Evolutionary conservation across 2,888 invertebrate genomes (phyloP).

Genomic region (Drepanosiphum platanoidis): DNA sequence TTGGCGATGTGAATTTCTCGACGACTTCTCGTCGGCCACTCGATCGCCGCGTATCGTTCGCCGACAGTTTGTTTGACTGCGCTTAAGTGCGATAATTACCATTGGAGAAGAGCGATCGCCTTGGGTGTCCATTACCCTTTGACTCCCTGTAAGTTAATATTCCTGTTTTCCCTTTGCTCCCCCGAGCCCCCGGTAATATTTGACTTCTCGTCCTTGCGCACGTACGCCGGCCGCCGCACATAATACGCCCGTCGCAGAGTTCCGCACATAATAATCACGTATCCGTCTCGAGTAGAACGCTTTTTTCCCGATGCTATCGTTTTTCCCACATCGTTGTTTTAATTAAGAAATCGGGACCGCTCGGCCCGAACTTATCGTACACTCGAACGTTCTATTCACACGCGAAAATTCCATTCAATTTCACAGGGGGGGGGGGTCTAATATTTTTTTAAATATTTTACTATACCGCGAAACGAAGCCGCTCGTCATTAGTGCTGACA

Average conservation of each 20-base stretch:
- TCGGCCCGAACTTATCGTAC: too few species aligned
- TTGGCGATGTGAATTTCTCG: not conserved
- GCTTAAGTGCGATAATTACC: conserved; percentile 30
- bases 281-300: not conserved
- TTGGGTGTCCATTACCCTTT: not conserved
- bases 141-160: conserved; percentile 7
- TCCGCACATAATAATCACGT: not conserved
- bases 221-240: not conserved
- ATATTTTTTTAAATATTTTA: too few species aligned
- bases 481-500: too few species aligned
- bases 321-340: not conserved
- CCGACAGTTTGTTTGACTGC: conserved; percentile 13
- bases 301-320: not conserved
- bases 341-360: not conserved
- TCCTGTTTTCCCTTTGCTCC: not conserved
- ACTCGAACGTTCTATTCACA: too few species aligned
- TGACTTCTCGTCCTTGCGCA: not conserved
- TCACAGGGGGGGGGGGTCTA: too few species aligned
- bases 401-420: too few species aligned
- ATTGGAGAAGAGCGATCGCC: conserved; percentile 14
- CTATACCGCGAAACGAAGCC: too few species aligned
- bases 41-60: not conserved
- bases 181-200: not conserved
- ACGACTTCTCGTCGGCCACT: conserved; percentile 2
- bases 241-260: not conserved